Evolutionary conservation across 2,797 vertebrate species (phyloP), one percentile per base, ranked within the genome.

Genomic region (Helicolenus hilgendorfi): DNA sequence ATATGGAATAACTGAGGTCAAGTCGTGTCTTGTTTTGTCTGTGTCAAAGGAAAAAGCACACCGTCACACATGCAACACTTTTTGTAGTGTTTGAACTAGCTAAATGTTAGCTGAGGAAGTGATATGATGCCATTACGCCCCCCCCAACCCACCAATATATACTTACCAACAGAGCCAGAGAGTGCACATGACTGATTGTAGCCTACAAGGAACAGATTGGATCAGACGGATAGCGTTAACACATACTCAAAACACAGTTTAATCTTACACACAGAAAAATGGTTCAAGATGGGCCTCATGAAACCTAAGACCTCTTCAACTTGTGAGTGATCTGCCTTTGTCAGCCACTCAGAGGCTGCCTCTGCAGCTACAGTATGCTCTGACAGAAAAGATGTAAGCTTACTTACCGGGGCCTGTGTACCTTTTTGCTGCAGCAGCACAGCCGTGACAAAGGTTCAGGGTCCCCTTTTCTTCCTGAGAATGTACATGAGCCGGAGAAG

Each of bases 201-300:
- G 64, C 62, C 41, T 49, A 4, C 70, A 33, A 83, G 88, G 86
- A 81, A 41, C 79, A 49, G 78, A 88, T 59, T 58, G 79, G 83
- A 77, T 89, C 81, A 86, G 76, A 85, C 68, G 4, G 83, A 35
- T 49, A 14, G 78, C 27, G n/a, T 87, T 84, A 86, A 79, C 76
- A 77, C 53, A 8, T 29, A 72, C 75, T 87, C 81, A 70, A 82
- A 93, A 84, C 62, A 60, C 65, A 5, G 45, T 69, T 81, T 83
- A 88, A 78, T 91, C 80, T 81, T 73, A 29, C 74, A 70, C 45
- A 18, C 26, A 85, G 81, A 41, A 84, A 91, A 94, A 90, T 60
- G 74, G 29, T 91, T 94, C 80, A 92, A 92, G 81, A 86, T 89
- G 86, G 86, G 80, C 62, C 65, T 35, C 20, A n/a, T 92, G 95